phyloP scores from a whole-genome alignment of 2,797 vertebrate genomes.

The Megaceryle alcyon region DNA sequence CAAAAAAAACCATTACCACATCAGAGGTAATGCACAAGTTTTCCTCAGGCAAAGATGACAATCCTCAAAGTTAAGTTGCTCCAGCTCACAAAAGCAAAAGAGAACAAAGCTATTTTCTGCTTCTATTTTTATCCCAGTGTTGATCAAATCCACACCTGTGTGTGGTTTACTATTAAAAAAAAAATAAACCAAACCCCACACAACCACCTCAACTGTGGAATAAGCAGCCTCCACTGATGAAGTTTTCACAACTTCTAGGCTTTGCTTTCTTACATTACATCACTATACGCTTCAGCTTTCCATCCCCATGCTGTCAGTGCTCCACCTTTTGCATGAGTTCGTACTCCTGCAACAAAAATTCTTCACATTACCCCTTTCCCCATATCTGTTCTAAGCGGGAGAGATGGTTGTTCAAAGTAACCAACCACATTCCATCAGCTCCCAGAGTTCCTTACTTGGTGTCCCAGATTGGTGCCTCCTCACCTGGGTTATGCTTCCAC shows the following conservation, averaged over 20 bases:
- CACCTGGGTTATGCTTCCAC: background rate
- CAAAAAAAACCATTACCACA: background rate
- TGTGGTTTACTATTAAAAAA: background rate
- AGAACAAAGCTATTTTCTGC: background rate
- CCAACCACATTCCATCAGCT: accelerated
- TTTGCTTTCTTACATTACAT: background rate
- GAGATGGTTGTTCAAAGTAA: background rate
- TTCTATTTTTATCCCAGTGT: background rate
- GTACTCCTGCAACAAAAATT: background rate
- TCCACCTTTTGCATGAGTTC: background rate
- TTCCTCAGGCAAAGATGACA: background rate
- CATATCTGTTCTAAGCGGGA: background rate
- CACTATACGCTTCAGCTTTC: background rate
- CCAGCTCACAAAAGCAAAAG: background rate
- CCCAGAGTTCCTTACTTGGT: background rate
- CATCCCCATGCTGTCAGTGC: too few species aligned
- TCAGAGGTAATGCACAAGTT: background rate
- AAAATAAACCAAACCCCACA: background rate
- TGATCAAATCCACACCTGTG: background rate
- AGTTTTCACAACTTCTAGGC: background rate
- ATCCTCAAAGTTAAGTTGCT: background rate
- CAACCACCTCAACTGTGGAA: background rate
- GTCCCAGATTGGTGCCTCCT: background rate
- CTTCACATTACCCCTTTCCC: background rate
- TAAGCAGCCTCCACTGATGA: background rate